A percentile compares a stretch with the other conserved stretches of the same genome.
Evolutionary conservation across 2,888 invertebrate genomes (phyloP).

Genomic region (Fragum whitleyi): DNA sequence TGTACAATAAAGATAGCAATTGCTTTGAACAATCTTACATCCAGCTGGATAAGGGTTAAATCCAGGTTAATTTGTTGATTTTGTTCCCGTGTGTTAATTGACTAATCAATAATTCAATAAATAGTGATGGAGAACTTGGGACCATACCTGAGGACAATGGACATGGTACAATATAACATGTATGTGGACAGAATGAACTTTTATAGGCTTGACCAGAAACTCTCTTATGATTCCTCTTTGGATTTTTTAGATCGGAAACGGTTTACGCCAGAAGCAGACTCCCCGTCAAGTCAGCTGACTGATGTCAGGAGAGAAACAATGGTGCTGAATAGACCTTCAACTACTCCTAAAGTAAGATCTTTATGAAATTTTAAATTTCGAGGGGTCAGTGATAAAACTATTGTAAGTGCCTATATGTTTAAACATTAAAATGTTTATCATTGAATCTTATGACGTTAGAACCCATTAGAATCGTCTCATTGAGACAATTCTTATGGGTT

Average conservation of each 20-base stretch:
- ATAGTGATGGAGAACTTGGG: background rate
- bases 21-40: no score
- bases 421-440: no score
- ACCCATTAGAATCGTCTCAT: no score
- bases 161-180: constrained; percentile 6
- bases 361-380: no score
- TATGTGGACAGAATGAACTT: constrained; percentile 14
- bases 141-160: constrained; percentile 15
- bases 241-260: constrained; percentile 68
- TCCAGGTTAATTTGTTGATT: no score
- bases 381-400: no score
- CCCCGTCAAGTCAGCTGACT: constrained; percentile 45
- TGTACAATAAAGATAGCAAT: no score
- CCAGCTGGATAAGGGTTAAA: no score
- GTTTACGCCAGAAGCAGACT: constrained; percentile 62
- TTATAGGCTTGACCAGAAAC: constrained; percentile 16
- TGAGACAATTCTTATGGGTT: no score
- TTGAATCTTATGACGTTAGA: no score
- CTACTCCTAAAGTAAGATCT: constrained; percentile 66
- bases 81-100: constrained; percentile 11
- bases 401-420: no score
- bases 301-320: constrained; percentile 76
- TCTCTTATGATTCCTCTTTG: constrained; percentile 29
- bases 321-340: constrained; percentile 69
- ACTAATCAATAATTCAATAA: constrained; percentile 17